phyloP scores from a whole-genome alignment of 2,797 vertebrate genomes.

The Hippopotamyrus pictus region DNA sequence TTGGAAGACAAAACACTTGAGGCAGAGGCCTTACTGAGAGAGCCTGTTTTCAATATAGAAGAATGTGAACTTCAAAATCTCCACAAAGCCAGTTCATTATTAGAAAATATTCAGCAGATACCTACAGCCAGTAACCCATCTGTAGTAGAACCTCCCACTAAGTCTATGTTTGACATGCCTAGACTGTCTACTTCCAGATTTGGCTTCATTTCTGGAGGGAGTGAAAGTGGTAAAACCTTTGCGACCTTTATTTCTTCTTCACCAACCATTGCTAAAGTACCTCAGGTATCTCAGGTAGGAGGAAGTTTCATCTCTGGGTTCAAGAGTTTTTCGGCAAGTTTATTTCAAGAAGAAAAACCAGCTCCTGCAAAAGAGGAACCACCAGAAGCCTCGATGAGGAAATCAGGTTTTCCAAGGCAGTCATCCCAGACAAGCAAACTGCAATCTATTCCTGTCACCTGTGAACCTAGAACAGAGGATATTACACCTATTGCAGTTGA shows the following conservation, averaged over 20 bases:
- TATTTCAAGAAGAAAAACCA: slow-evolving; percentile 76
- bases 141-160: slow-evolving; percentile 39
- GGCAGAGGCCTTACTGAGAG: slow-evolving; percentile 17
- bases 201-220: slow-evolving; percentile 62
- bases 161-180: slow-evolving; percentile 66
- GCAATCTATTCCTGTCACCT: slow-evolving; percentile 44
- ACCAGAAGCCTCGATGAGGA: slow-evolving; percentile 54
- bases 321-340: slow-evolving; percentile 73
- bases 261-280: slow-evolving; percentile 39
- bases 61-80: slow-evolving; percentile 12
- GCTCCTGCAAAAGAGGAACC: slow-evolving; percentile 46
- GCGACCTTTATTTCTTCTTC: slow-evolving; percentile 73
- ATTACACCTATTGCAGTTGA: slow-evolving; percentile 28
- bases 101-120: slow-evolving; percentile 1
- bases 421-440: slow-evolving; percentile 44
- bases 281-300: slow-evolving; percentile 47
- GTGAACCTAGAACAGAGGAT: slow-evolving; percentile 46
- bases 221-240: slow-evolving; percentile 63
- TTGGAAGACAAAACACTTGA: slow-evolving; percentile 20
- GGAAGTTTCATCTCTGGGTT: slow-evolving; percentile 71
- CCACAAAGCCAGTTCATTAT: slow-evolving; percentile 30
- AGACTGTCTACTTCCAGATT: slow-evolving; percentile 61
- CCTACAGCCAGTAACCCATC: slow-evolving; percentile 5
- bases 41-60: slow-evolving; percentile 15
- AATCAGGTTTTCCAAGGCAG: slow-evolving; percentile 59